Evolutionary conservation across 2,797 vertebrate genomes (phyloP), one percentile per base, ranked within the genome.

Genomic region (Microctenopoma steveboyesi): DNA sequence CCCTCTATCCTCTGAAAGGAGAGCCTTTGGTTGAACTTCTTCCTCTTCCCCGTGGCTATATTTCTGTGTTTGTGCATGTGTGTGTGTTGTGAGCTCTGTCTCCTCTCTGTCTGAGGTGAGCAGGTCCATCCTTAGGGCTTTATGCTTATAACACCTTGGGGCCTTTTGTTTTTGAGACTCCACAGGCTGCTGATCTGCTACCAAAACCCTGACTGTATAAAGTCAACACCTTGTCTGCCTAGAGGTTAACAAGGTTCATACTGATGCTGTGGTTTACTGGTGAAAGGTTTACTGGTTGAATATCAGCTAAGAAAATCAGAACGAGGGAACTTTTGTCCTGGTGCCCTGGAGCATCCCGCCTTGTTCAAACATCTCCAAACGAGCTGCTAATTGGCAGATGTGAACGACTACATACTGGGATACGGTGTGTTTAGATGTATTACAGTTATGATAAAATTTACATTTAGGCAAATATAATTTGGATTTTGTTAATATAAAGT

Each of bases 1-100:
- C 90, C 84, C 81, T 83, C 78, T 80, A 91, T 92, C 89, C 86
- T 85, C 74, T 89, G 78, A 82, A 90, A 87, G 73, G 69, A 76
- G 76, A 81, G 72, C 81, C 74, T 78, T 59, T 51, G 74, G 82
- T 79, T 89, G 84, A 88, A 86, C 84, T 88, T 82, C 74, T 86
- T 88, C 68, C 79, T 89, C 62, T 82, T 75, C 72, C 85, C 84
- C 37, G 14, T 79, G 85, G 82, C 81, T 84, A 46, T 67, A 71
- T 79, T 76, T 81, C 49, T 84, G 71, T 51, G 15, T 80, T 33
- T 81, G 15, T 69, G 57, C 63, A 65, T 65, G 11, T 63, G 76
- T 80, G 63, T 70, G 72, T 47, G 61, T 43, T 22, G 56, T 61
- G 39, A 14, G 30, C 40, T 74, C 50, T 67, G 82, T 87, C 76